Percentiles rank a stretch among this genome's conserved stretches.
phyloP scores from a whole-genome alignment of 2,113 vertebrate species.

The Heterotilapia buettikoferi region DNA sequence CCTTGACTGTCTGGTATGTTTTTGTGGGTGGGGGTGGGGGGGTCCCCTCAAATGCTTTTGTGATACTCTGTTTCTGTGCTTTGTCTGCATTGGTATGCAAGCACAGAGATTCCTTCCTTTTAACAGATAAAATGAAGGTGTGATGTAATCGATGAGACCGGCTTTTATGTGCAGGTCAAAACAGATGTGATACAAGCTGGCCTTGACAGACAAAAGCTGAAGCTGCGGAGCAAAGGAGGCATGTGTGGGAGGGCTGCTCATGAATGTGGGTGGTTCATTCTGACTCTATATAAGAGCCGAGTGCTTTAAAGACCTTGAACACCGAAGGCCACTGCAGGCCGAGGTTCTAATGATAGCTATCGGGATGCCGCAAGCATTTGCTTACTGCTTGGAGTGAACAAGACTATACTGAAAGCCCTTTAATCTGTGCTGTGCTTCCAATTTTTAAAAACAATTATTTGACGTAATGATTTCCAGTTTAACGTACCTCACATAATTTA shows the following conservation, averaged over 20 bases:
- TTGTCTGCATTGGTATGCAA: not conserved
- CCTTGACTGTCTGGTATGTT: not conserved
- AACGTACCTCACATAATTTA: not conserved
- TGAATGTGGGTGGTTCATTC: slow-evolving; percentile 38
- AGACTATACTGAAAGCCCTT: not conserved
- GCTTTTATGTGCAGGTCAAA: not conserved
- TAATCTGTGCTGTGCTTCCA: not conserved
- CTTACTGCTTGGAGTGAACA: not conserved
- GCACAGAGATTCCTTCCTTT: not conserved
- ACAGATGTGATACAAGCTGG: not conserved
- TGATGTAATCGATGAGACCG: slow-evolving; percentile 7
- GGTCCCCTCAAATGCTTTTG: not conserved
- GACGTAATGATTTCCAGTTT: not conserved
- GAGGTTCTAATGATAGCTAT: slow-evolving; percentile 22
- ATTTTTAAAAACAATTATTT: not conserved
- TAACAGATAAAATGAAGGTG: not conserved
- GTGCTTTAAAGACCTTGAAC: slow-evolving; percentile 48
- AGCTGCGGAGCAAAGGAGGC: not conserved
- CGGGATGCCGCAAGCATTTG: not conserved
- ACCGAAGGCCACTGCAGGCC: slow-evolving; percentile 38
- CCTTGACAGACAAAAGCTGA: slow-evolving; percentile 60
- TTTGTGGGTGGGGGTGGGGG: not conserved
- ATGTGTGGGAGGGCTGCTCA: slow-evolving; percentile 33
- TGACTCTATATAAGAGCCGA: slow-evolving; percentile 28
- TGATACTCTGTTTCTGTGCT: not conserved